These are phyloP conservation scores for Megaleporinus macrocephalus DNA, from an alignment of 2,113 vertebrate genomes.

Conservation along the genomic window DNA sequence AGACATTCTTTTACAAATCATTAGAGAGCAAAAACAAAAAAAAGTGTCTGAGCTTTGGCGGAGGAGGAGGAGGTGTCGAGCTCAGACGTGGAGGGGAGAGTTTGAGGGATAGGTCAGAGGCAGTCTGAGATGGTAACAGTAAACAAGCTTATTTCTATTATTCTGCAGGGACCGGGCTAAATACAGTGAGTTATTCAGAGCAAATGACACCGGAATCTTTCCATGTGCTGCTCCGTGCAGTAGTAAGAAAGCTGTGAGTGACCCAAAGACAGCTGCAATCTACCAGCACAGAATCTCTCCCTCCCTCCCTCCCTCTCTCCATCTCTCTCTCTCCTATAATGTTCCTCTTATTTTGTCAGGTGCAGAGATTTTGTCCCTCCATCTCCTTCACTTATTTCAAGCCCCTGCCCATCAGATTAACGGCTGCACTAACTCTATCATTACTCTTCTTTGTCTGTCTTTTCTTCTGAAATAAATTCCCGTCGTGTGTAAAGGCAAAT, in stretches of 20 bases:
- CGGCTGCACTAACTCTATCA: constrained; percentile 1
- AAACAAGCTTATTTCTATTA: constrained; percentile 26
- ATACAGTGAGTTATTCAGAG: constrained; percentile 48
- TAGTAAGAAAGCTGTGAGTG: constrained; percentile 31
- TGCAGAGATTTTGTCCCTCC: constrained; percentile 57
- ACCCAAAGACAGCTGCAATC: constrained; percentile 47
- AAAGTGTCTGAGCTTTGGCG: neutral
- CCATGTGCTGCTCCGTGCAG: constrained; percentile 39
- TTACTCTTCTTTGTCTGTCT: constrained; percentile 40
- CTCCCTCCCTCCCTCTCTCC: constrained; percentile 33
- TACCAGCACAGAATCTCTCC: neutral
- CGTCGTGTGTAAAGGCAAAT: neutral
- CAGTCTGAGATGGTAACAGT: constrained; percentile 16
- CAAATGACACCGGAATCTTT: constrained; percentile 45
- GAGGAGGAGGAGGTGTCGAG: constrained; percentile 15
- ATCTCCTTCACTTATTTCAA: constrained; percentile 44
- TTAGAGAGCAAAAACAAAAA: constrained; percentile 10
- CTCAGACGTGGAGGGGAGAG: constrained; percentile 21
- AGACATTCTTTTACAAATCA: constrained; percentile 41
- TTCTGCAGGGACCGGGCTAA: constrained; percentile 48
- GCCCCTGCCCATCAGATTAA: constrained; percentile 3
- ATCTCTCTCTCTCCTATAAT: constrained; percentile 44
- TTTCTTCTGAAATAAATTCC: constrained; percentile 30
- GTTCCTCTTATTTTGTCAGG: constrained; percentile 79
- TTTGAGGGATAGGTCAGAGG: constrained; percentile 23